Conservation (phyloP, 1,140 invertebrate genomes). For the Lanistes nyassanus region DNA sequence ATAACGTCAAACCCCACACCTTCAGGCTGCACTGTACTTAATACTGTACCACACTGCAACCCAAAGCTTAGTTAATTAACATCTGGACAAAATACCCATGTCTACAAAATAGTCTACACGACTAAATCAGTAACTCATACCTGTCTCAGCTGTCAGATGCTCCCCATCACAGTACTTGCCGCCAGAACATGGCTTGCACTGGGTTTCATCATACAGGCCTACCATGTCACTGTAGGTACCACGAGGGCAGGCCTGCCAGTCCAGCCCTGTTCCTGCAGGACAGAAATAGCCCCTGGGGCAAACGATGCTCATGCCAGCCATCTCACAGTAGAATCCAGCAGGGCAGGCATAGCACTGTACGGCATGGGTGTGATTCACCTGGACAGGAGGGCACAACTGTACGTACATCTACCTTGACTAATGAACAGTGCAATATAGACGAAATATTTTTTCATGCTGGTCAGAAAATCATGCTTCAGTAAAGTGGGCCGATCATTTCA, state of each 20-base stretch:
- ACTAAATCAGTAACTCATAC: constrained; percentile 33
- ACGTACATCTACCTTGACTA: too few relatives aligned
- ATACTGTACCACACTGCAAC: too few relatives aligned
- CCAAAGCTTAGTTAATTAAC: too few relatives aligned
- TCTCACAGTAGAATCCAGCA: constrained; percentile 59
- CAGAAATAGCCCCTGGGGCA: constrained; percentile 62
- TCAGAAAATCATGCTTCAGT: neutral
- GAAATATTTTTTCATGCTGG: too few relatives aligned
- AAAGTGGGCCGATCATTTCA: neutral
- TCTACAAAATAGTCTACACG: neutral
- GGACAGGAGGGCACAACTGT: neutral
- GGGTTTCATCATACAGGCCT: constrained; percentile 50
- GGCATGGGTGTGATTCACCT: constrained; percentile 64
- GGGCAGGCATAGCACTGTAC: constrained; percentile 54
- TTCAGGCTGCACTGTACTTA: too few relatives aligned
- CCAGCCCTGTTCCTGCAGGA: constrained; percentile 56
- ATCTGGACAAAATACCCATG: too few relatives aligned
- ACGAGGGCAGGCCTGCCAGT: constrained; percentile 60
- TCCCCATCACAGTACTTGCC: constrained; percentile 60
- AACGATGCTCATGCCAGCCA: constrained; percentile 44
- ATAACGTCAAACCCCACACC: too few relatives aligned
- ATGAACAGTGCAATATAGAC: too few relatives aligned
- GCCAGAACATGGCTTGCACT: constrained; percentile 59
- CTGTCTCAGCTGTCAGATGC: constrained; percentile 55
- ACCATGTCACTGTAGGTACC: constrained; percentile 60